phyloP scores from a whole-genome alignment of 2,113 vertebrate genomes.

The Cygnus atratus region DNA sequence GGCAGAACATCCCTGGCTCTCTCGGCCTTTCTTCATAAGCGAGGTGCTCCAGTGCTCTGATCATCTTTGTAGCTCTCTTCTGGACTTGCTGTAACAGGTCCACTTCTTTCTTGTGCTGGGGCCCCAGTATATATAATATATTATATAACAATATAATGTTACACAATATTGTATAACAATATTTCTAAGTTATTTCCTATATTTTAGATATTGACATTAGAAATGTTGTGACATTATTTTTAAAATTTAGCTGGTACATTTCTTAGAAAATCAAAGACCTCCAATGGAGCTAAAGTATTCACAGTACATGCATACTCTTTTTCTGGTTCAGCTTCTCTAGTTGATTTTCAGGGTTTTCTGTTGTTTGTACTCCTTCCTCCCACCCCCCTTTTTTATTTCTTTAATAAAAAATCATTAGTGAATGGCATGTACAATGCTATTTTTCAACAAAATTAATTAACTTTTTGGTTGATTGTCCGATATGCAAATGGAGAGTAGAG shows the following conservation, averaged over 20 bases:
- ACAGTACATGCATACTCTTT: not conserved
- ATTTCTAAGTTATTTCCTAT: not conserved
- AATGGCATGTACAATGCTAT: not conserved
- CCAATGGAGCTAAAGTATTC: not conserved
- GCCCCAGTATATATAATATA: no score
- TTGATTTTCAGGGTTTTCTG: accelerated
- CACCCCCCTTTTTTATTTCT: no score
- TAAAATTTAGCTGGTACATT: not conserved
- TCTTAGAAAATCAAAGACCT: not conserved
- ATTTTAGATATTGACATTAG: not conserved
- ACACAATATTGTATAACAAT: not conserved
- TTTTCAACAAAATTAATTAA: not conserved
- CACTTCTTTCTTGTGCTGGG: no score
- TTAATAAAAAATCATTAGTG: not conserved
- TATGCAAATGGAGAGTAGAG: not conserved
- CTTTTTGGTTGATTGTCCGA: not conserved
- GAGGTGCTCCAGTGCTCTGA: no score
- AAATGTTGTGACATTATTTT: not conserved
- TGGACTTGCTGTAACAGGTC: no score
- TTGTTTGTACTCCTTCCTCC: accelerated
- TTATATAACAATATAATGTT: no score
- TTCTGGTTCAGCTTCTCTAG: not conserved
- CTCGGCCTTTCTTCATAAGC: no score
- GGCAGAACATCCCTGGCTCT: no score
- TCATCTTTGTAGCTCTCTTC: no score